Percentiles rank a stretch among this genome's conserved stretches.
These are phyloP conservation scores for Aix galericulata DNA, from an alignment of 2,113 vertebrate species.

Conservation along the genomic window DNA sequence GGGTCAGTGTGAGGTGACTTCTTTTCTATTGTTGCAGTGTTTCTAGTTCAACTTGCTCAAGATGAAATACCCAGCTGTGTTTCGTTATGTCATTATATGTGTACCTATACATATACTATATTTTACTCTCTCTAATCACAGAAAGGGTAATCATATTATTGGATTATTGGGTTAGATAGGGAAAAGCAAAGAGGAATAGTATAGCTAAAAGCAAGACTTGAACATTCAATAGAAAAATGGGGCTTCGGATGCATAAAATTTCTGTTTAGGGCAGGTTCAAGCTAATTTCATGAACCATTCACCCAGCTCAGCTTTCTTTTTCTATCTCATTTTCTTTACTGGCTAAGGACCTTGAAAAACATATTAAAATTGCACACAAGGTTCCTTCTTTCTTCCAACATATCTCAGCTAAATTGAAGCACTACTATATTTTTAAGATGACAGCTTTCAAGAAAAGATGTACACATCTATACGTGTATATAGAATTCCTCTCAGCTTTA, in stretches of 20 bases:
- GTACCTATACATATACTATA: neutral
- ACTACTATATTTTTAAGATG: conserved; percentile 18
- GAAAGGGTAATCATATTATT: neutral
- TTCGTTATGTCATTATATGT: neutral
- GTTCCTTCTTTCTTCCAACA: conserved; percentile 5
- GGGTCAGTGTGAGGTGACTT: neutral
- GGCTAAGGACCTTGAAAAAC: conserved; percentile 65
- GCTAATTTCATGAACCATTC: conserved; percentile 60
- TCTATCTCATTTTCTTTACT: conserved; percentile 42
- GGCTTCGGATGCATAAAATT: conserved; percentile 41
- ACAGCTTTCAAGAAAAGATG: conserved; percentile 23
- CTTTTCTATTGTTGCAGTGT: neutral
- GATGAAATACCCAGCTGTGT: neutral
- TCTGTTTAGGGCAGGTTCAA: conserved; percentile 60
- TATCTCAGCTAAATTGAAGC: conserved; percentile 41
- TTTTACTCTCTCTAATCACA: neutral
- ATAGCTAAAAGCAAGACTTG: neutral
- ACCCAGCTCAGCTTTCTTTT: conserved; percentile 54
- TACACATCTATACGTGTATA: neutral
- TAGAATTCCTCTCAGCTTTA: neutral
- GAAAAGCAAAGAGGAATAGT: neutral
- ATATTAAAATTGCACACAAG: conserved; percentile 6
- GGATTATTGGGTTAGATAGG: neutral
- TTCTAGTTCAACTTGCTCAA: neutral
- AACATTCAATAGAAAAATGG: conserved; percentile 44